Conservation (phyloP, 2,113 vertebrate species). For the Halichoerus grypus region DNA sequence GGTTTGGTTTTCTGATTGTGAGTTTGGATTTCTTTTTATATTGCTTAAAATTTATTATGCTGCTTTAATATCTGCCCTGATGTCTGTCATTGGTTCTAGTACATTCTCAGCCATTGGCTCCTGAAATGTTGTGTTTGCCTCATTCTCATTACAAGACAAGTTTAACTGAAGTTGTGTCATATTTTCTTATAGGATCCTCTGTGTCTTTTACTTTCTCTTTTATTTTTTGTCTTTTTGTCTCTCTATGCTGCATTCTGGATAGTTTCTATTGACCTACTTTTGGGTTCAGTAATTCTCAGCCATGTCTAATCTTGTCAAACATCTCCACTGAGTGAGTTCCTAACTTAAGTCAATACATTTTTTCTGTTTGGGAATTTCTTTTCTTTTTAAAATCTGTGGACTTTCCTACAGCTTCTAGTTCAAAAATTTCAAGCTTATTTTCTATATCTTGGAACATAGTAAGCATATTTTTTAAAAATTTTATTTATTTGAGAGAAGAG, state of each 20-base stretch:
- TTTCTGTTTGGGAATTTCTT: not conserved
- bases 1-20: not conserved
- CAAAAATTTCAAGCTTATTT: not conserved
- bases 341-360: not conserved
- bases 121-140: not conserved
- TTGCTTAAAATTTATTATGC: not conserved
- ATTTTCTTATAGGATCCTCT: not conserved
- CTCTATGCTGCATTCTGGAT: not conserved
- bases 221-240: not conserved
- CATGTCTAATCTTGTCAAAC: not conserved
- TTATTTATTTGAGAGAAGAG: not conserved
- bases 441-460: not conserved
- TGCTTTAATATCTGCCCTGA: not conserved
- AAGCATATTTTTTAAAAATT: not conserved
- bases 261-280: not conserved
- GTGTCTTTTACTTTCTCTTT: not conserved
- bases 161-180: not conserved
- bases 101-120: not conserved
- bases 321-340: not conserved
- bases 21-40: conserved; percentile 7
- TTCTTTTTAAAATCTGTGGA: not conserved
- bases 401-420: not conserved
- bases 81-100: not conserved
- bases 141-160: not conserved
- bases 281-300: not conserved